These are phyloP conservation scores for Automeris io DNA, from an alignment of 2,888 invertebrate species.

Conservation along the genomic window DNA sequence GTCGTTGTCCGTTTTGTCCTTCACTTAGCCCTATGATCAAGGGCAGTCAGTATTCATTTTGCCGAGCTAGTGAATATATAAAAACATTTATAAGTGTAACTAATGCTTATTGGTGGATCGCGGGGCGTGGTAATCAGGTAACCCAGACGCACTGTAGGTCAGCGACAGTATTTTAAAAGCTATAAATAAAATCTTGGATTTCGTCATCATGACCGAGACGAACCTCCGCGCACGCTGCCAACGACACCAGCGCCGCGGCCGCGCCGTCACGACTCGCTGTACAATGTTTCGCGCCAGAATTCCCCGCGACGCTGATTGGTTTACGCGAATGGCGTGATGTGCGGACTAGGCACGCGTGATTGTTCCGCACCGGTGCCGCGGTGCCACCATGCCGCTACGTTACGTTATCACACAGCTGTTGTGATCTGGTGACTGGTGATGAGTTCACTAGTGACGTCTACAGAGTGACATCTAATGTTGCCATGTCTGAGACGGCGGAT, in stretches of 20 bases:
- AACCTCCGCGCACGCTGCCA: constrained; percentile 14
- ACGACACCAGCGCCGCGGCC: constrained; percentile 9
- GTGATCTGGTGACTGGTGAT: constrained; percentile 40
- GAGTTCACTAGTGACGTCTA: constrained; percentile 31
- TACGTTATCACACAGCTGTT: constrained; percentile 16
- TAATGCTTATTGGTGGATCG: no score
- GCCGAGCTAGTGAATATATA: neutral
- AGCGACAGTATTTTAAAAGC: constrained; percentile 23
- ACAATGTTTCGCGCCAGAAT: constrained; percentile 42
- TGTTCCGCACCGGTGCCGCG: constrained; percentile 39
- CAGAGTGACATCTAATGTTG: no score
- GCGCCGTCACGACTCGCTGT: constrained; percentile 32
- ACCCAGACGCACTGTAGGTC: constrained; percentile 15
- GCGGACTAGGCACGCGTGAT: constrained; percentile 29
- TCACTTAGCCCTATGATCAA: no score
- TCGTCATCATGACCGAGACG: constrained; percentile 38
- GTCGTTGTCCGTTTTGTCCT: no score
- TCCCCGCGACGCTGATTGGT: constrained; percentile 52
- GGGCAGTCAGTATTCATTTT: neutral
- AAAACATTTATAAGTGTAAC: no score
- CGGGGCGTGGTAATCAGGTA: constrained; percentile 10
- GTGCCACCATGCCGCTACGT: constrained; percentile 38
- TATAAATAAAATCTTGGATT: constrained; percentile 16
- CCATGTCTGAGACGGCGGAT: no score
- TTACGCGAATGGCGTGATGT: constrained; percentile 58